Evolutionary conservation across 2,888 invertebrate genomes (phyloP), one percentile per base, ranked within the genome.

Genomic region (Euspilapteryx auroguttella): DNA sequence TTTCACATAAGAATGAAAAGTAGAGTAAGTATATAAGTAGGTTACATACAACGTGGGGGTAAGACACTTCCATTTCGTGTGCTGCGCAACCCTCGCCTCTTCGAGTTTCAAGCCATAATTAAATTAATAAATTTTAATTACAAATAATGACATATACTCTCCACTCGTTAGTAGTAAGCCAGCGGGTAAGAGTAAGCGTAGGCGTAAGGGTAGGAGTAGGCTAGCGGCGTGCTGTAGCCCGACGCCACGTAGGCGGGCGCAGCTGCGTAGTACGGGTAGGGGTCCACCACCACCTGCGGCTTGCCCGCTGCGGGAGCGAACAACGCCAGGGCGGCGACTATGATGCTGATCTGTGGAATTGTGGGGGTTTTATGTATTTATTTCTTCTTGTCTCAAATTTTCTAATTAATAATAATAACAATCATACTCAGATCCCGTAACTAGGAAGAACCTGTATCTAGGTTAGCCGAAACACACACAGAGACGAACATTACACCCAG

Each of bases 161-260:
- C 26, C 25, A 23, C 28, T 22, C 26, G 14, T 38, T 56, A 59
- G 33, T 56, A 58, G 34, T 65, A 69, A 2, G 55, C 50, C 25
- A 54, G 44, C 1, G 73, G 69, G 37, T 73, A 73, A 1, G 61
- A 46, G 34, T 71, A 73, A 0, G 65, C 47, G 41, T 71, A 71
- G 10, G 65, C 58, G 39, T 69, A 69, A 2, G 71, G 64, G 39
- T 69, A 68, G 9, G 65, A 47, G 40, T 75, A 73, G 0, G 65
- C 45, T 1, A 61, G 38, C 2, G 65, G 61, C 0, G 61, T 38
- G 36, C 57, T 55, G 47, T 66, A 66, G 11, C 30, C 13, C 24
- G 62, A 41, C 8, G 53, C 45, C 12, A 59, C 56, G 47, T 71
- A 73, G 14, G 50, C 45, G 2, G 58, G 53, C 1, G 62, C 42